Base-by-base conservation (phyloP, 2,888 invertebrate genomes). In the Heteromyza rotundicornis region DNA sequence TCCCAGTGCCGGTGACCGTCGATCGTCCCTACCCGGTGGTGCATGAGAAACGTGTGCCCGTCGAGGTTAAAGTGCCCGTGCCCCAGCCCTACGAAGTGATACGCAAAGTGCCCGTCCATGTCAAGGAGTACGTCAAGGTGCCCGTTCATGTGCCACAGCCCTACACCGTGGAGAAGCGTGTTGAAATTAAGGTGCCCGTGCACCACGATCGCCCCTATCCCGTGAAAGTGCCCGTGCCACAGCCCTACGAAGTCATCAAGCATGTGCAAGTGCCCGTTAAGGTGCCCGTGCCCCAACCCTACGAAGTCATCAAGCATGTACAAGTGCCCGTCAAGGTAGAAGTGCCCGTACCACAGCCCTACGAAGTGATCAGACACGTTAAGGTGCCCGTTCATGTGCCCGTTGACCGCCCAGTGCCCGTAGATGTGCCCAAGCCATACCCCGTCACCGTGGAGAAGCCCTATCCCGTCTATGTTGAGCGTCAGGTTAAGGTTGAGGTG, bases 51-150 rank as follows among this genome's bases (percentile, higher is more conserved):
- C 86, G 80, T 49, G 86, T 88, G 44, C 89, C 89, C 57, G 84
- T 85, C 55, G 88, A 88, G 66, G 87, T 87, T 23, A 87, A 87
- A 76, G 89, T 90, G 44, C 86, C 84, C 47, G 89, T 89, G 27
- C 90, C 90, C 59, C 87, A 88, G 72, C 89, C 90, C 71, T 90
- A 90, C 81, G 90, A 90, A 77, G 90, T 93, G 67, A 86, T 87
- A 80, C 86, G 85, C 79, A 86, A 87, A 82, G 87, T 88, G 70
- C 90, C 90, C 50, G 87, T 88, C 68, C 88, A 90, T 73, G 88
- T 89, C 44, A 88, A 88, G 80, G 88, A 90, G 47, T 87, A 85
- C 73, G 89, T 89, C 60, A 87, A 89, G 64, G 88, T 88, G 70
- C 87, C 88, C 70, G 88, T 89, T 17, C 88, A 87, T 70, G 83